These are phyloP conservation scores for Nipponia nippon DNA, from an alignment of 2,113 vertebrate species.

Conservation along the genomic window DNA sequence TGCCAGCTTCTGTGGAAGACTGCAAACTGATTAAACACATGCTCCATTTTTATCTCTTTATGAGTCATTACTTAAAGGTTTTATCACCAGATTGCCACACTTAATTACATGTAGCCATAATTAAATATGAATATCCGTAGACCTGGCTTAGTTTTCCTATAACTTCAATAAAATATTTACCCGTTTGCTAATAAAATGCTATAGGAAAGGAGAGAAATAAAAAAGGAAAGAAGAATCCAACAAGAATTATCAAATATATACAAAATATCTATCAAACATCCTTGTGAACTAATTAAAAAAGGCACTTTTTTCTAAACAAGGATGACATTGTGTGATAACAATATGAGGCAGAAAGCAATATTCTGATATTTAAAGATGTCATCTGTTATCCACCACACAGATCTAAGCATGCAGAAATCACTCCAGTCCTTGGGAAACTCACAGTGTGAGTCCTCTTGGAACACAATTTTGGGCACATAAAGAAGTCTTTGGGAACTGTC, in stretches of 20 bases:
- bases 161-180: slow-evolving; percentile 62
- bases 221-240: not conserved
- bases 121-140: slow-evolving; percentile 72
- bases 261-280: not conserved
- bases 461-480: not conserved
- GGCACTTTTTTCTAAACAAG: not conserved
- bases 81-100: slow-evolving; percentile 77
- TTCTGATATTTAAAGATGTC: not conserved
- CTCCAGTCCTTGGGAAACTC: not conserved
- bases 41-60: slow-evolving; percentile 77
- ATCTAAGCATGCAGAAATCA: not conserved
- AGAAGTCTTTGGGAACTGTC: not conserved
- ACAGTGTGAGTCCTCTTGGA: not conserved
- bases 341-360: not conserved
- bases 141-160: slow-evolving; percentile 52
- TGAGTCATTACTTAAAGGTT: slow-evolving; percentile 81
- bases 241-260: not conserved
- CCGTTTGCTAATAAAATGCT: slow-evolving; percentile 47
- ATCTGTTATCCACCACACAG: not conserved
- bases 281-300: not conserved
- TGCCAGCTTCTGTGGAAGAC: slow-evolving; percentile 69
- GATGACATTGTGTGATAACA: not conserved
- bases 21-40: slow-evolving; percentile 78
- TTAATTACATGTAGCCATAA: slow-evolving; percentile 75
- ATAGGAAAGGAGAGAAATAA: not conserved